Evolutionary conservation across 2,797 vertebrate genomes (phyloP), one percentile per base, ranked within the genome.

Genomic region (Rhinatrema bivittatum): DNA sequence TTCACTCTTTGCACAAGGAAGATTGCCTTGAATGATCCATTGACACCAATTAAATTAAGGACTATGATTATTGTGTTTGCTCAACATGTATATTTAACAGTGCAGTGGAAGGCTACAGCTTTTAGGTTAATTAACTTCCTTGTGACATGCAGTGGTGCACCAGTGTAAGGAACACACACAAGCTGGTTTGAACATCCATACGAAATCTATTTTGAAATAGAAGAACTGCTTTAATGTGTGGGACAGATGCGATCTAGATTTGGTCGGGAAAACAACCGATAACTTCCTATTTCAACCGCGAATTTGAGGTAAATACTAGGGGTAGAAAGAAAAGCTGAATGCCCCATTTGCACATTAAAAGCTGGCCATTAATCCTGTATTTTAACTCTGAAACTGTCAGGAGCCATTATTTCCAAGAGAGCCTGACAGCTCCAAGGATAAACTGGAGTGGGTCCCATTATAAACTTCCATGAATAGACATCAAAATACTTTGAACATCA

Each of bases 321-420:
- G 53, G 46, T 43, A 33, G 52, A 33, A 46, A 35, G 39, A 36
- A 51, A 56, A 36, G 42, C 38, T 39, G 42, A 62, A 52, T 52
- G 40, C 44, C n/a, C 50, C 36, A 69, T 74, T 69, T 67, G 59
- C 62, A 74, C 53, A 52, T 71, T 65, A 60, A 76, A 70, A 71
- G 65, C 58, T 61, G 57, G 57, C 64, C 64, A 65, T 70, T 68
- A 71, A 69, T 72, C 74, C 64, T 62, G 53, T 63, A 65, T 72
- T 70, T 70, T 72, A 72, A 68, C 62, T 56, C 62, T 42, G 29
- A 43, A 55, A 64, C 62, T 62, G 61, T 62, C 70, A 70, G 68
- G 46, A 65, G 39, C 70, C 60, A 46, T 66, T 68, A 59, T 72
- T 69, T 65, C 50, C 50, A 43, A 24, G 21, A 41, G 51, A 50